Evolutionary conservation across 2,113 vertebrate genomes (phyloP).

Genomic region (Chaetodon trifascialis): DNA sequence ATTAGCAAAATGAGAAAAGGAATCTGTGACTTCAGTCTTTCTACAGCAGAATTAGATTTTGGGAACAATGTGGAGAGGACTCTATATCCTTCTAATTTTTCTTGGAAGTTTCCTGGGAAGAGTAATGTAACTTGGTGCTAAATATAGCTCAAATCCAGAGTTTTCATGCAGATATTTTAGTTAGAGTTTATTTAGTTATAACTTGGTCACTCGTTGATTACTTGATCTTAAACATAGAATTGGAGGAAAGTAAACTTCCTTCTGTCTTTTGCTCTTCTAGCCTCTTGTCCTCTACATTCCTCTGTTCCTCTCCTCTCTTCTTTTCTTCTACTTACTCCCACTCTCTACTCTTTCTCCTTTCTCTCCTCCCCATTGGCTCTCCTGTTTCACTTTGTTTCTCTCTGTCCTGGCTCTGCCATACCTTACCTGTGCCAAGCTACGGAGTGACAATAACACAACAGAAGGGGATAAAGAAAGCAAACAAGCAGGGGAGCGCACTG

Average conservation of each 20-base stretch:
- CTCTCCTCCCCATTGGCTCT: background rate
- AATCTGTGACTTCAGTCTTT: slow-evolving; percentile 1
- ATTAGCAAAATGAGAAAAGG: background rate
- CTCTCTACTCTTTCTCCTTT: background rate
- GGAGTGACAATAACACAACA: slow-evolving; percentile 44
- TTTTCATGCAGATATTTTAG: background rate
- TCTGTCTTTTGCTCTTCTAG: background rate
- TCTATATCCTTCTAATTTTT: background rate
- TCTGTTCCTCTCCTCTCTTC: background rate
- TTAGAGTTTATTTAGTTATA: background rate
- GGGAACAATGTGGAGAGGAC: background rate
- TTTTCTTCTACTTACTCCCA: slow-evolving; percentile 31
- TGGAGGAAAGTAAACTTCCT: background rate
- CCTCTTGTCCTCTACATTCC: background rate
- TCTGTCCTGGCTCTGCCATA: background rate
- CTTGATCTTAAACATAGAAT: background rate
- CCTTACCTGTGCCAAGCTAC: slow-evolving; percentile 44
- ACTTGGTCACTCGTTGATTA: background rate
- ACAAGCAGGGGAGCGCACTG: slow-evolving; percentile 58
- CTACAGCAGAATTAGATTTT: slow-evolving; percentile 7
- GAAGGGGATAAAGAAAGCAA: slow-evolving; percentile 71
- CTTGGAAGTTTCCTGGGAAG: background rate
- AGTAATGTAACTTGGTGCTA: background rate
- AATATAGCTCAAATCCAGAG: background rate
- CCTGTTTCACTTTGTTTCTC: background rate